These are phyloP conservation scores for Encarsia formosa DNA, from an alignment of 2,888 invertebrate species.

Conservation along the genomic window DNA sequence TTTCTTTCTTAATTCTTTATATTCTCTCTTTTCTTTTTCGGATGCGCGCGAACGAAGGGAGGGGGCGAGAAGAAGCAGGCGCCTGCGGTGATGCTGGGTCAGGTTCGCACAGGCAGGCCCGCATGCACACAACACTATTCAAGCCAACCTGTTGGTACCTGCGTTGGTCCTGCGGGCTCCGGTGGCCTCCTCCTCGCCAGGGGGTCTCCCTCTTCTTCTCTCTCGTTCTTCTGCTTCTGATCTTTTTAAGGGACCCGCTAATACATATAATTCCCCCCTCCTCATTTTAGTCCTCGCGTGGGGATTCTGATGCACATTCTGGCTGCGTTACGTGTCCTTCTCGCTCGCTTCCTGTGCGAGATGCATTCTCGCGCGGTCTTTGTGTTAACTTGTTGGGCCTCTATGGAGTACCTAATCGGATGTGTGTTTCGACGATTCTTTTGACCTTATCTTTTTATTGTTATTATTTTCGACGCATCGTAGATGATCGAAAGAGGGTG, in stretches of 20 bases:
- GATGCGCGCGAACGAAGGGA: too few relatives aligned
- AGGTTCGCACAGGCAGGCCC: background rate
- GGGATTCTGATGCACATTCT: constrained; percentile 44
- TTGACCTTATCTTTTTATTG: too few relatives aligned
- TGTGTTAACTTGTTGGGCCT: too few relatives aligned
- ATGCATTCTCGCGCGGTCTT: constrained; percentile 29
- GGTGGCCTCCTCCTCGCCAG: constrained; percentile 23
- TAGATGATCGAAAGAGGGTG: too few relatives aligned
- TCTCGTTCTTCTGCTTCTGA: constrained; percentile 20
- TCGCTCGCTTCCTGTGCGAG: background rate
- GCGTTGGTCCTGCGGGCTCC: constrained; percentile 2
- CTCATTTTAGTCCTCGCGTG: too few relatives aligned
- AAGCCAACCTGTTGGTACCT: constrained; percentile 32
- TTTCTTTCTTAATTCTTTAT: constrained; percentile 24
- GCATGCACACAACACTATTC: background rate
- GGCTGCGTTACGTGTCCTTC: constrained; percentile 46
- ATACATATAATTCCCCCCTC: too few relatives aligned
- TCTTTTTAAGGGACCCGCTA: too few relatives aligned
- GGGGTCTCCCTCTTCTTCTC: constrained; percentile 25
- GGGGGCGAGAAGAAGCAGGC: constrained; percentile 22
- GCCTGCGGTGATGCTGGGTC: constrained; percentile 22
- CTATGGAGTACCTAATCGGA: too few relatives aligned
- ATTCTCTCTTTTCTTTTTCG: constrained; percentile 21
- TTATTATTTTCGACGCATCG: too few relatives aligned
- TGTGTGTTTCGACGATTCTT: too few relatives aligned